phyloP scores from a whole-genome alignment of 2,113 vertebrate genomes.

The Podocnemis expansa region DNA sequence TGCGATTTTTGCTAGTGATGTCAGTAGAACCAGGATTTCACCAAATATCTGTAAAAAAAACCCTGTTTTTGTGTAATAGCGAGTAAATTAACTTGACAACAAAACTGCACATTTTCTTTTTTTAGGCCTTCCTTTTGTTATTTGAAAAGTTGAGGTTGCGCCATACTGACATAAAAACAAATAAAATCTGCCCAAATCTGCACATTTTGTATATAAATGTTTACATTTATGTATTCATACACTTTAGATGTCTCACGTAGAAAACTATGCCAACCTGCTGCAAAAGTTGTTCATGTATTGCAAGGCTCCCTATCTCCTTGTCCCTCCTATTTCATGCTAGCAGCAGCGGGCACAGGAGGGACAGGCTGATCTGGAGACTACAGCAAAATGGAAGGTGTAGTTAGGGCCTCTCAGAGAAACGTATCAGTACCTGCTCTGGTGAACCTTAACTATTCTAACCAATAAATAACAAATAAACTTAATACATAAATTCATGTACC shows the following conservation, averaged over 20 bases:
- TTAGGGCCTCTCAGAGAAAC: not conserved
- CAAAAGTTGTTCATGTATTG: not conserved
- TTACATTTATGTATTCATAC: not conserved
- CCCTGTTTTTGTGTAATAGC: not conserved
- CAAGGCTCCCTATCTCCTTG: not conserved
- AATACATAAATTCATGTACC: no score
- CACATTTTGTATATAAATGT: not conserved
- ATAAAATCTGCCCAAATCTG: not conserved
- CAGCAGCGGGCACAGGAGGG: not conserved
- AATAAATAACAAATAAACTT: no score
- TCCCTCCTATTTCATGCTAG: not conserved
- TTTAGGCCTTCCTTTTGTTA: not conserved
- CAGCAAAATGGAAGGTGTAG: rapidly evolving
- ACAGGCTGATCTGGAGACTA: not conserved
- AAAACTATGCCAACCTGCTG: no score
- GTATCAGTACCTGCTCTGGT: not conserved
- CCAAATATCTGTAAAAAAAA: not conserved
- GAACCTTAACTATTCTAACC: not conserved
- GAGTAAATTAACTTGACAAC: not conserved
- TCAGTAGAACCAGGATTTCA: not conserved
- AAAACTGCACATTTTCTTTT: not conserved
- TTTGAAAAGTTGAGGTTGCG: not conserved
- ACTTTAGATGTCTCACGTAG: not conserved
- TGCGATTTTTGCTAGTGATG: not conserved
- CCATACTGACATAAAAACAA: not conserved